Evolutionary conservation across 2,113 vertebrate species (phyloP), one percentile per base, ranked within the genome.

Genomic region (Nycticorax nycticorax): DNA sequence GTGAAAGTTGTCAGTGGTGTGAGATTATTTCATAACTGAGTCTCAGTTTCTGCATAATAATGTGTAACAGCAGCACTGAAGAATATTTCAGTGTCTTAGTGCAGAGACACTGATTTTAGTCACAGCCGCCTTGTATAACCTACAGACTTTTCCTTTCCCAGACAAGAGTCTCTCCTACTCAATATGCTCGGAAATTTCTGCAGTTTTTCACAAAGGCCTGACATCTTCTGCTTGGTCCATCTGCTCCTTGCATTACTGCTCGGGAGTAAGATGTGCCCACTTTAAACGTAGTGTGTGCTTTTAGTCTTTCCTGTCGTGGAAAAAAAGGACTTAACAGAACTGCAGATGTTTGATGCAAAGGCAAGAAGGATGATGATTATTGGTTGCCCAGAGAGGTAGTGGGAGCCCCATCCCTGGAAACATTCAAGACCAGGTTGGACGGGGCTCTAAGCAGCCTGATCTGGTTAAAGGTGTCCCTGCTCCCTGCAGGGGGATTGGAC

Each of bases 231-330:
- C 39, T 69, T 91, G 20, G 30, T 60, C 59, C 14, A 9, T 89
- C 76, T 91, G 43, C 67, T 79, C 12, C 24, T 57, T 94, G 68
- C 12, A 2, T 53, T 62, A 69, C 30, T 66, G n/a, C 33, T 71
- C 0, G 0, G 37, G 23, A 87, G 33, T 35, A 33, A 66, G 50
- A 41, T 43, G n/a, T 80, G 32, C n/a, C 56, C n/a, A 23, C 14
- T 53, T 59, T 5, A 64, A 64, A 66, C 27, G 30, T 50, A 47
- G 43, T 5, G 7, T 48, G 17, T 55, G 60, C 48, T 81, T 89
- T 50, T 80, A 53, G 43, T 39, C 67, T 57, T 91, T 68, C 14
- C 28, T 52, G 0, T 41, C 32, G 56, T 45, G 30, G 79, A 80
- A 59, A 41, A n/a, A 22, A 80, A 30, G 63, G 79, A 55, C 16